Percentiles rank a stretch among this genome's conserved stretches.
phyloP scores from a whole-genome alignment of 1,140 invertebrate genomes.

The Leptestheria dahalacensis region DNA sequence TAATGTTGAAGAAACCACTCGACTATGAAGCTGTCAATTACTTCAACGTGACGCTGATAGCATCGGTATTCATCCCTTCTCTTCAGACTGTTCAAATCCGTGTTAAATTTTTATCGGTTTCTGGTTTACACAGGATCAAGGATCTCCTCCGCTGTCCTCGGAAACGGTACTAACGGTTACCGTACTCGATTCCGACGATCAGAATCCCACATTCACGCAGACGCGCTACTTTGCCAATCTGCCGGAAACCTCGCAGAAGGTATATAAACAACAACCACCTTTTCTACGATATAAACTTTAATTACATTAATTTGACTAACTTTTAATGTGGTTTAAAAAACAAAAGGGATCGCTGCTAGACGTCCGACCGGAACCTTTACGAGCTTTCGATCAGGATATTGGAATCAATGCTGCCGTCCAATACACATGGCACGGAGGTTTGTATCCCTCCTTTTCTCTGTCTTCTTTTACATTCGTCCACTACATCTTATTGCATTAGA shows the following conservation, averaged over 20 bases:
- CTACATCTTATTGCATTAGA: slow-evolving; percentile 20
- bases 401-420: slow-evolving; percentile 60
- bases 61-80: slow-evolving; percentile 23
- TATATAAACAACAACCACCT: slow-evolving; percentile 23
- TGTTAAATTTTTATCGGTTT: not conserved
- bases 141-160: slow-evolving; percentile 53
- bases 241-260: slow-evolving; percentile 41
- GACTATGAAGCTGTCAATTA: slow-evolving; percentile 68
- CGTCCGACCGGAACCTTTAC: slow-evolving; percentile 42
- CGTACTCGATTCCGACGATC: slow-evolving; percentile 79
- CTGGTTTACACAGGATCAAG: slow-evolving; percentile 55
- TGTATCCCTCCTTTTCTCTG: slow-evolving; percentile 10
- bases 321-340: not conserved
- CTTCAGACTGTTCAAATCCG: not conserved
- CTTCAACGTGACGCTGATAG: slow-evolving; percentile 63
- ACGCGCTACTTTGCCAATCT: slow-evolving; percentile 58
- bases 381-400: slow-evolving; percentile 60
- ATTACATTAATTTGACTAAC: not conserved
- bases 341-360: slow-evolving; percentile 43
- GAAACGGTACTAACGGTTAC: slow-evolving; percentile 59
- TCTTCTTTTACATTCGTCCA: slow-evolving; percentile 1
- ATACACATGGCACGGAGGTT: slow-evolving; percentile 43
- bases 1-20: slow-evolving; percentile 59
- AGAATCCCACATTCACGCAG: slow-evolving; percentile 64
- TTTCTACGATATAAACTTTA: not conserved